phyloP scores from a whole-genome alignment of 2,113 vertebrate species.

The Oophaga pumilio region DNA sequence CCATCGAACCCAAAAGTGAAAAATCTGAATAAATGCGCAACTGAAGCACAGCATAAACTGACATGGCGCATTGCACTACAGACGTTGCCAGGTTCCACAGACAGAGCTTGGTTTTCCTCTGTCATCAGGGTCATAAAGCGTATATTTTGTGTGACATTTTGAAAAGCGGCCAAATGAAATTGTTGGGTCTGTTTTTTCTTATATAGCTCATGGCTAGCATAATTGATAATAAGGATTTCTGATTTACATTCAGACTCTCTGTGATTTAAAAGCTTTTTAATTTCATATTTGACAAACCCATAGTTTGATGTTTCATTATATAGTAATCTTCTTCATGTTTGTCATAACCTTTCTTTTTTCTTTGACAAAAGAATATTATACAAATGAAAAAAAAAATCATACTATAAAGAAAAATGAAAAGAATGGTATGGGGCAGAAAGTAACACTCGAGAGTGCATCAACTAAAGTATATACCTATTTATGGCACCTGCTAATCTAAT shows the following conservation, averaged over 20 bases:
- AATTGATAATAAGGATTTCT: conserved; percentile 30
- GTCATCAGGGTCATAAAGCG: conserved; percentile 13
- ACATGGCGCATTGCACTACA: too few species aligned
- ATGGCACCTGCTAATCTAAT: not conserved
- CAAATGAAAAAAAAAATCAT: not conserved
- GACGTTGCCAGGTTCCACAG: too few species aligned
- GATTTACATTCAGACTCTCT: not conserved
- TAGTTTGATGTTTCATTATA: conserved; percentile 25
- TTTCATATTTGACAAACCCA: not conserved
- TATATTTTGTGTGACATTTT: conserved; percentile 25
- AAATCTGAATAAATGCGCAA: too few species aligned
- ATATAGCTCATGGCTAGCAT: conserved; percentile 34
- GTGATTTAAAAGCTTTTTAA: conserved; percentile 38
- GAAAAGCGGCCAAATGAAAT: conserved; percentile 23
- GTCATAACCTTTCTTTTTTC: not conserved
- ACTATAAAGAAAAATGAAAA: not conserved
- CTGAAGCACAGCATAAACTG: too few species aligned
- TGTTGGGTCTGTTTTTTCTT: conserved; percentile 15
- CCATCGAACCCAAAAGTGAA: too few species aligned
- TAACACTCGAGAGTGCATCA: not conserved
- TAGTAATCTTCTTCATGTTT: not conserved
- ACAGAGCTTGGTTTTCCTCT: not conserved
- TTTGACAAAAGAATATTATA: not conserved
- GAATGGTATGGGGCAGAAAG: not conserved
- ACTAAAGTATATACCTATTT: too few species aligned